Base-by-base conservation (phyloP, 2,113 vertebrate genomes). In the Tachycineta bicolor region DNA sequence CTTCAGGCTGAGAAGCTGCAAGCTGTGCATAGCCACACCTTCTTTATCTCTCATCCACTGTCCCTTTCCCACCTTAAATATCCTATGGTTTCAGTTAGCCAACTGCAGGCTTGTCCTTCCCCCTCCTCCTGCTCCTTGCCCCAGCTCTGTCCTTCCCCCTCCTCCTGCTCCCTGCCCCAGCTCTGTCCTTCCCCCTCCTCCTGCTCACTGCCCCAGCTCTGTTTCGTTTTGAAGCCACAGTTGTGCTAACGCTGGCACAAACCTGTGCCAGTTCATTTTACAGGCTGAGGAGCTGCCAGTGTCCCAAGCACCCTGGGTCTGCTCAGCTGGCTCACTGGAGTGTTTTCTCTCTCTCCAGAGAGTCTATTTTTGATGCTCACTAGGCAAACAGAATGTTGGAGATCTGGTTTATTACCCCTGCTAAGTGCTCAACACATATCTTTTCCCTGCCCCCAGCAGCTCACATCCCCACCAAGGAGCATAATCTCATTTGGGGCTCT, bases 341-440 rank as follows among this genome's bases (percentile, higher is more conserved):
- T 77, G 87, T 87, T 95, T 93, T 91, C 84, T 94, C 63, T 89
- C 91, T 78, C 65, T 90, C 46, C 0, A 0, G 5, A 83, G 70
- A 90, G 75, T 95, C 82, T 93, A 83, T 95, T 96, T 96, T 95
- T 90, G 76, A 58, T 60, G 46, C 53, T 90, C 31, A 46, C 41
- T 68, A 39, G 73, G 85, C 69, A 90, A 79, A 49, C 44, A 65
- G 56, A 73, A n/a, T 24, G 9, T 26, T 80, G 46, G 53, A 14
- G 75, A 70, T 56, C 68, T 87, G 56, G 17, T 94, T 84, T 52
- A 25, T 52, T 82, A 63, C 31, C 31, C 63, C 41, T 64, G 52
- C 14, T 80, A 55, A 28, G 16, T 83, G 39, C 37, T 81, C 68
- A 47, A 5, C 14, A 37, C 31, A 44, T 44, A 71, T 64, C 53